Base-by-base conservation (phyloP, 1,140 invertebrate species). In the Ceratina calcarata region DNA sequence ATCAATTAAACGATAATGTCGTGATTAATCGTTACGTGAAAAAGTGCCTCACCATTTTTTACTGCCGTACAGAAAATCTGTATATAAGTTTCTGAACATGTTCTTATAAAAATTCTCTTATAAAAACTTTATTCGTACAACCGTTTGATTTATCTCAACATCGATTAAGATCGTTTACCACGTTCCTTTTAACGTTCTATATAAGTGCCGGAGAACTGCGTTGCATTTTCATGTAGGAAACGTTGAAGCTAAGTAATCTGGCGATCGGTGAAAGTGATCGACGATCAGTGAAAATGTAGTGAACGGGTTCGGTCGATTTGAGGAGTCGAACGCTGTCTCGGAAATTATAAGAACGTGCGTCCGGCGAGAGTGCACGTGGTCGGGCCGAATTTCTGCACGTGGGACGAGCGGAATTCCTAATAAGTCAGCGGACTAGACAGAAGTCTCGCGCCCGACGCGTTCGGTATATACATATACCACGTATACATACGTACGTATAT, bases 331-430 rank as follows among this genome's bases (percentile, higher is more conserved):
- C 78, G 82, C 82, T 83, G 86, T 87, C 84, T 83, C 78, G 85
- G 86, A 84, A 86, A 88, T 88, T 88, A 86, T 85, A 87, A 86
- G 87, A 88, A 88, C 86, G 86, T 87, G 88, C 85, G 80, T 87
- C 83, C 82, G 85, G 83, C 82, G 80, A 66, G 70, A 66, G 70
- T 83, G 79, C 88, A 88, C 88, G 87, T 88, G 84, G 84, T 83
- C 83, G 71, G 79, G 82, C 83, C 83, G 86, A 87, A 88, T 88
- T 88, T 88, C 87, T 88, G 84, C 79, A 85, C 73, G 82, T 73
- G 82, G 87, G 86, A 85, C 89, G 88, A 76, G 80, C 79, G 81
- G 90, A 91, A 91, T 91, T 88, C 89, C 87, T 91, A 91, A 91
- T 90, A 91, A 91, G 89, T 88, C 86, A 85, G 81, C 15, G 58